Conservation (phyloP, 2,113 vertebrate genomes). For the Phoenicopterus ruber region DNA sequence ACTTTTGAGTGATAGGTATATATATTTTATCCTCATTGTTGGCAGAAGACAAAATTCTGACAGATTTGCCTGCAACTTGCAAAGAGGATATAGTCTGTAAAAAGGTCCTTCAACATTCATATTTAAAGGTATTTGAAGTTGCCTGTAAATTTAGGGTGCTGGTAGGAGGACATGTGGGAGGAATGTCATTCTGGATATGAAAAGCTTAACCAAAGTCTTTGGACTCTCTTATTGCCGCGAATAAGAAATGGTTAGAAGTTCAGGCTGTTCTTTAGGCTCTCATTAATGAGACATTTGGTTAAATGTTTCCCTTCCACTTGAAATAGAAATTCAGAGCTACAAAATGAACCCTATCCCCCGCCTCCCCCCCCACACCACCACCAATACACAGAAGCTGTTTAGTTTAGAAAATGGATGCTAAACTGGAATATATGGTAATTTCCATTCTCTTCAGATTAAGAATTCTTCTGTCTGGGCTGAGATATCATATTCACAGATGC, state of each 20-base stretch:
- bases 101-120: slow-evolving; percentile 5
- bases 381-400: neutral
- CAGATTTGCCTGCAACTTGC: slow-evolving; percentile 7
- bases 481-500: neutral
- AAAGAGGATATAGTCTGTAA: neutral
- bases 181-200: slow-evolving; percentile 1
- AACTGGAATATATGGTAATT: neutral
- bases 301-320: neutral
- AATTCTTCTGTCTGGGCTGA: neutral
- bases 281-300: slow-evolving; percentile 1
- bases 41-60: slow-evolving; percentile 28
- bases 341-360: neutral
- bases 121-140: slow-evolving; percentile 21
- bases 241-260: neutral
- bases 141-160: slow-evolving; percentile 17
- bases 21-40: neutral
- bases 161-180: slow-evolving; percentile 16
- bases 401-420: neutral
- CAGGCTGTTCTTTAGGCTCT: neutral
- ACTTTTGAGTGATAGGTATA: neutral
- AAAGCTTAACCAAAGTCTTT: neutral
- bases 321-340: neutral
- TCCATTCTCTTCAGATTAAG: neutral
- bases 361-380: too few relatives aligned
- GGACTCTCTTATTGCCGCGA: neutral